Evolutionary conservation across 2,797 vertebrate species (phyloP).

Genomic region (Sebastes goodei): DNA sequence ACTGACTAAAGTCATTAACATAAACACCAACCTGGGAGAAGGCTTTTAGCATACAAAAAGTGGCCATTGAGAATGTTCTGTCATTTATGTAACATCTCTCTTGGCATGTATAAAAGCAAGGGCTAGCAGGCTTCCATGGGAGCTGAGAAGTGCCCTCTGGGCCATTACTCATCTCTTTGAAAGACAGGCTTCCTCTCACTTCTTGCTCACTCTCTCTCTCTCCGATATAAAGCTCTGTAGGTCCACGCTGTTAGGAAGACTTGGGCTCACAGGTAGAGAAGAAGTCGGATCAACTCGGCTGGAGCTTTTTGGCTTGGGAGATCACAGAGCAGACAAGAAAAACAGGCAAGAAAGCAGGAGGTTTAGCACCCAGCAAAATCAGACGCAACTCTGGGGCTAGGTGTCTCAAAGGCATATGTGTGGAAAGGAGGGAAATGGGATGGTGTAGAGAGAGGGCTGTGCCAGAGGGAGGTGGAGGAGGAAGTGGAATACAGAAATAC

Average conservation of each 20-base stretch:
- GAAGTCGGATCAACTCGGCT: constrained; percentile 13
- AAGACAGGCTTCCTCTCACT: constrained; percentile 34
- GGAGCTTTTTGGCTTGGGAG: constrained; percentile 6
- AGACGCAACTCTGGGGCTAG: not conserved
- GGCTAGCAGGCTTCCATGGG: constrained; percentile 34
- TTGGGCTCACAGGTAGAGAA: not conserved
- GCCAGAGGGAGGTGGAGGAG: constrained; percentile 43
- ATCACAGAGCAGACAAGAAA: constrained; percentile 32
- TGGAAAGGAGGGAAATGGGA: constrained; percentile 22
- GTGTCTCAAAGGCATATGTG: constrained; percentile 34
- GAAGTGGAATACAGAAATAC: constrained; percentile 59
- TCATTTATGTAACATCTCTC: constrained; percentile 64
- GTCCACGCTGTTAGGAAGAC: not conserved
- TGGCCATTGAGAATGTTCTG: constrained; percentile 54
- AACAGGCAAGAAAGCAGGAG: constrained; percentile 7
- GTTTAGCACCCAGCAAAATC: not conserved
- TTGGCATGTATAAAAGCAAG: constrained; percentile 40
- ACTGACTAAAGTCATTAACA: constrained; percentile 67
- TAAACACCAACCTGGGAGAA: constrained; percentile 70
- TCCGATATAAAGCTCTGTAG: not conserved
- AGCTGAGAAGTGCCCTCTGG: constrained; percentile 53
- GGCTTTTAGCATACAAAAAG: constrained; percentile 69
- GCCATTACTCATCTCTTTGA: constrained; percentile 49
- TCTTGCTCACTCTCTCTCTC: constrained; percentile 11
- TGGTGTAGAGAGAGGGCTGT: constrained; percentile 12